These are phyloP conservation scores for Molossus molossus DNA, from an alignment of 2,797 vertebrate species.

Conservation along the genomic window DNA sequence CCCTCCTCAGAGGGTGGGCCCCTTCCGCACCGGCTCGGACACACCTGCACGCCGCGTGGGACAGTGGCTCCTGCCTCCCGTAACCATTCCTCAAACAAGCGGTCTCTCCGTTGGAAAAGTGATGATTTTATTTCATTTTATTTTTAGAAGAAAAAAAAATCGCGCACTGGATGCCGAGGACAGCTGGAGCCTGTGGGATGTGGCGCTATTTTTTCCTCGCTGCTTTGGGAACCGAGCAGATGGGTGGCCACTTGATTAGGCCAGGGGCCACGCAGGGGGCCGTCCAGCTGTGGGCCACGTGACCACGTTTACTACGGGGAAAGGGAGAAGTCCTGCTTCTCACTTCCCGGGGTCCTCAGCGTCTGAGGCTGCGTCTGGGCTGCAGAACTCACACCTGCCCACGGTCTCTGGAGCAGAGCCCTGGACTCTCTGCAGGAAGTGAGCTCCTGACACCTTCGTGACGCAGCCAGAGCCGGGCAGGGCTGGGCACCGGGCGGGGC, in stretches of 20 bases:
- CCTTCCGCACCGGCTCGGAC: conserved; percentile 18
- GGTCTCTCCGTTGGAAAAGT: conserved; percentile 86
- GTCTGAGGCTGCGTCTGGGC: not conserved
- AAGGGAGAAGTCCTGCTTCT: conserved; percentile 74
- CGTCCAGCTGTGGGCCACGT: conserved; percentile 89
- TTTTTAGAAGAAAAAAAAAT: conserved; percentile 88
- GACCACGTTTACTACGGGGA: conserved; percentile 81
- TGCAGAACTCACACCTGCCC: conserved; percentile 14
- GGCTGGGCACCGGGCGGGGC: not conserved
- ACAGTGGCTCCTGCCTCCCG: conserved; percentile 6
- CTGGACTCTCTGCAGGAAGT: not conserved
- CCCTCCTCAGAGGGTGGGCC: not conserved
- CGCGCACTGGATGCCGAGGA: conserved; percentile 89
- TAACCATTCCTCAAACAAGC: conserved; percentile 65
- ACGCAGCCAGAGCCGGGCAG: not conserved
- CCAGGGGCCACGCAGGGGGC: conserved; percentile 83
- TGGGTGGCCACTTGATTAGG: conserved; percentile 89
- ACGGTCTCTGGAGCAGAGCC: not conserved
- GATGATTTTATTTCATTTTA: conserved; percentile 87
- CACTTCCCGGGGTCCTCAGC: not conserved
- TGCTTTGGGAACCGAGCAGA: conserved; percentile 89
- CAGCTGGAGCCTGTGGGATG: conserved; percentile 92
- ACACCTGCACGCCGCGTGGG: conserved; percentile 62
- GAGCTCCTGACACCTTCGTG: not conserved
- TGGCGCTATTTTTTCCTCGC: conserved; percentile 90